Evolutionary conservation across 92 coral and sea anemone genomes (phyloP), one percentile per base, ranked within the genome.

Genomic region (Palythoa grandiflora): DNA sequence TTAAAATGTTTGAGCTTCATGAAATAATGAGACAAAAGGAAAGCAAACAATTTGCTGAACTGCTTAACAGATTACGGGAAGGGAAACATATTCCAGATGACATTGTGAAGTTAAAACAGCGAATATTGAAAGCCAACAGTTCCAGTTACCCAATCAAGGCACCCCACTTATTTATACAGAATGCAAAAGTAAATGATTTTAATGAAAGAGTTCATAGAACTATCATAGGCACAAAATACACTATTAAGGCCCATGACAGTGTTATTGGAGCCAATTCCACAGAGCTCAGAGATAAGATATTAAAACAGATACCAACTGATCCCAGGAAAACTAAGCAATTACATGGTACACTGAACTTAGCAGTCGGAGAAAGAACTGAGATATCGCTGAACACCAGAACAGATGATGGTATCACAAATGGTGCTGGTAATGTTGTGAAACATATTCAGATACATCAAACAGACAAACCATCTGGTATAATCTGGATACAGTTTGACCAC

Each of bases 341-440:
- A 60, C 68, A 60, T 60, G 68, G 68, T 60, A 60, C 68, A 60
- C 68, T 60, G n/a, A 60, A 60, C 20, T 60, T 60, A 60, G 68
- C 68, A 60, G 68, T 60, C 16, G 68, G 68, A 19, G 68, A 60
- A 60, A 16, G 68, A 60, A 60, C 68, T 60, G 68, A 60, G 68
- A 60, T 60, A 60, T 60, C 68, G 16, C 68, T 60, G 68, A 60
- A 60, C 68, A 60, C 68, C 68, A 60, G 68, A 60, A 60, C 68
- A 60, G 68, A 60, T 60, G 68, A 60, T 60, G 68, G 68, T 19
- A 60, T 14, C 68, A 60, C 68, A 60, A 60, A 60, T 60, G 20
- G 20, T 60, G 68, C 68, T 60, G 68, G 68, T 60, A 60, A 60
- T 60, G 68, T 60, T 60, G 68, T 60, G 68, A 60, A 60, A 60